A percentile compares a stretch with the other conserved stretches of the same genome.
Evolutionary conservation across 1,140 invertebrate species (phyloP).

Genomic region (Manduca sexta): DNA sequence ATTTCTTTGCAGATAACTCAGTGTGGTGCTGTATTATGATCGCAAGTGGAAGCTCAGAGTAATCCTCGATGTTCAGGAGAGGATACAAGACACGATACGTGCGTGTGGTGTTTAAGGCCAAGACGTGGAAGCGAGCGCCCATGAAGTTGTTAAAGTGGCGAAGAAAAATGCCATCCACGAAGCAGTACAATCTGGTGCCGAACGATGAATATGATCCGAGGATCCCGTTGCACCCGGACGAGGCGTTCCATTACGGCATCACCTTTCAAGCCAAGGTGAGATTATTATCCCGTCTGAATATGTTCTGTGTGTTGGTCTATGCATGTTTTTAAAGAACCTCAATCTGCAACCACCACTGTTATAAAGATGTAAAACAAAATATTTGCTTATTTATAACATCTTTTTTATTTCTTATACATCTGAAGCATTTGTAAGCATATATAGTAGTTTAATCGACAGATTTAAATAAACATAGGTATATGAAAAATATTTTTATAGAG

Average conservation of each 20-base stretch:
- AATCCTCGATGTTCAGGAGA: conserved; percentile 51
- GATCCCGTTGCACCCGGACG: conserved; percentile 95
- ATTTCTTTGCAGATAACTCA: background rate
- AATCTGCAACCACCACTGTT: too few species aligned
- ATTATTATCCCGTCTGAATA: background rate
- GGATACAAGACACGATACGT: conserved; percentile 43
- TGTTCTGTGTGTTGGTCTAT: background rate
- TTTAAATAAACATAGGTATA: too few species aligned
- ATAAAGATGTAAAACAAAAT: too few species aligned
- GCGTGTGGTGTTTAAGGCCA: conserved; percentile 42
- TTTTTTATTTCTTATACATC: too few species aligned
- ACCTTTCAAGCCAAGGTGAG: conserved; percentile 97
- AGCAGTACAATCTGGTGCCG: conserved; percentile 94
- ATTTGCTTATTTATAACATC: too few species aligned
- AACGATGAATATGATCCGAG: conserved; percentile 96
- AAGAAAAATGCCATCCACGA: conserved; percentile 87
- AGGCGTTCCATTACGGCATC: conserved; percentile 97
- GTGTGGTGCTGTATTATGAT: background rate
- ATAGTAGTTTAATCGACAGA: too few species aligned
- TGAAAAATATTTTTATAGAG: too few species aligned
- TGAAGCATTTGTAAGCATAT: too few species aligned
- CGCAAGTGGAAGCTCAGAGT: conserved; percentile 8
- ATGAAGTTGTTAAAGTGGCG: conserved; percentile 64
- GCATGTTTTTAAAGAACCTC: too few species aligned
- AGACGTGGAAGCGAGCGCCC: conserved; percentile 48